Evolutionary conservation across 2,797 vertebrate species (phyloP).

Genomic region (Heteromormyrus szaboi): DNA sequence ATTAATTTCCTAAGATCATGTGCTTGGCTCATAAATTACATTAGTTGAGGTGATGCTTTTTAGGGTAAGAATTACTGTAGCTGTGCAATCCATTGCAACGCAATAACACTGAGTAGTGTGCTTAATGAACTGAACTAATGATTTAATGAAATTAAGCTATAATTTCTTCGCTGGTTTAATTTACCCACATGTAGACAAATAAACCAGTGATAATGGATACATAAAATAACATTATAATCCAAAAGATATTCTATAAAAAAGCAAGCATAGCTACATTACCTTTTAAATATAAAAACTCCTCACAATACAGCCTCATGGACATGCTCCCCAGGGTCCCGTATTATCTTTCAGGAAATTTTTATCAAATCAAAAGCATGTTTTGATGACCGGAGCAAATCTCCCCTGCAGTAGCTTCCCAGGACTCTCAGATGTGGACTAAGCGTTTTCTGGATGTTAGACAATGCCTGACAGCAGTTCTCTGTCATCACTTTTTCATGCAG

Average conservation of each 20-base stretch:
- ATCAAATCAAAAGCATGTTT: not conserved
- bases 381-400: not conserved
- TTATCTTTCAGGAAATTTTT: not conserved
- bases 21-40: not conserved
- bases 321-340: not conserved
- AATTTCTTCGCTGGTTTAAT: not conserved
- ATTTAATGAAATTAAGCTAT: not conserved
- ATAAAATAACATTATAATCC: not conserved
- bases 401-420: not conserved
- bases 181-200: not conserved
- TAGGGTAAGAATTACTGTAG: not conserved
- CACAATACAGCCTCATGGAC: not conserved
- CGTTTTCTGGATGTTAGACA: not conserved
- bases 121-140: not conserved
- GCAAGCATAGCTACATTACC: not conserved
- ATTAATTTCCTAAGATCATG: not conserved
- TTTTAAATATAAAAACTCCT: not conserved
- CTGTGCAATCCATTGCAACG: not conserved
- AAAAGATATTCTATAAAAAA: not conserved
- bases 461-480: not conserved
- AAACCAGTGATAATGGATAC: not conserved
- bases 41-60: not conserved
- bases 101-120: not conserved
- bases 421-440: not conserved
- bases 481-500: not conserved